A percentile compares a stretch with the other conserved stretches of the same genome.
Evolutionary conservation across 2,113 vertebrate genomes (phyloP).

Genomic region (Dendrocopos noguchii): DNA sequence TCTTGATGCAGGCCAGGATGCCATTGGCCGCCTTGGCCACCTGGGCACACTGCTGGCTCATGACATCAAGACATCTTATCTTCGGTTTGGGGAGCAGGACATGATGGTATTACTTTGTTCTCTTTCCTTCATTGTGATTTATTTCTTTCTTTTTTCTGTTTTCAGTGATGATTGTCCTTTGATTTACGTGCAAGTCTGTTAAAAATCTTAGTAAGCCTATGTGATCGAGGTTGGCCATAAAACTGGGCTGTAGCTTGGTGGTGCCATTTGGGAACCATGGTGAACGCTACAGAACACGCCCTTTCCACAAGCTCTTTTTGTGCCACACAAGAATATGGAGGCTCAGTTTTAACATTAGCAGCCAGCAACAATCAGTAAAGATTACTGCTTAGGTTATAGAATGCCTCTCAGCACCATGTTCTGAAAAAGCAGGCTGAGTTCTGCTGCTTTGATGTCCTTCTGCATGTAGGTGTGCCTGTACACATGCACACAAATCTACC

Average conservation of each 20-base stretch:
- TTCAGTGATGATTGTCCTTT: not conserved
- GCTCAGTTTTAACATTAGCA: not conserved
- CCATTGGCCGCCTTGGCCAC: too few species aligned
- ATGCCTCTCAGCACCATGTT: not conserved
- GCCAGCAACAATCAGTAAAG: not conserved
- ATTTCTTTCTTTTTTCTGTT: not conserved
- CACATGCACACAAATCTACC: not conserved
- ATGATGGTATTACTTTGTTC: not conserved
- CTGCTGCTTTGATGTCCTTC: not conserved
- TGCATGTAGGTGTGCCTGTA: accelerated
- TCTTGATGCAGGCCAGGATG: too few species aligned
- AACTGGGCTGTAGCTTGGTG: not conserved
- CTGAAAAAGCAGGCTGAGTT: not conserved
- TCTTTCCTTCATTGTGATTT: not conserved
- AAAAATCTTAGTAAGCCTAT: not conserved
- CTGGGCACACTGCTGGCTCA: too few species aligned
- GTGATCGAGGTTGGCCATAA: not conserved
- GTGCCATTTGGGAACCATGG: not conserved
- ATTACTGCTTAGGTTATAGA: not conserved
- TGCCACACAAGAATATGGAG: not conserved
- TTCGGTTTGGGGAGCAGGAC: not conserved
- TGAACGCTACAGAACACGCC: not conserved
- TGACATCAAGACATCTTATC: not conserved
- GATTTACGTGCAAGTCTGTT: not conserved
- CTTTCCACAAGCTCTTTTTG: not conserved